phyloP scores from a whole-genome alignment of 2,113 vertebrate genomes.

The Microcebus griseorufus region DNA sequence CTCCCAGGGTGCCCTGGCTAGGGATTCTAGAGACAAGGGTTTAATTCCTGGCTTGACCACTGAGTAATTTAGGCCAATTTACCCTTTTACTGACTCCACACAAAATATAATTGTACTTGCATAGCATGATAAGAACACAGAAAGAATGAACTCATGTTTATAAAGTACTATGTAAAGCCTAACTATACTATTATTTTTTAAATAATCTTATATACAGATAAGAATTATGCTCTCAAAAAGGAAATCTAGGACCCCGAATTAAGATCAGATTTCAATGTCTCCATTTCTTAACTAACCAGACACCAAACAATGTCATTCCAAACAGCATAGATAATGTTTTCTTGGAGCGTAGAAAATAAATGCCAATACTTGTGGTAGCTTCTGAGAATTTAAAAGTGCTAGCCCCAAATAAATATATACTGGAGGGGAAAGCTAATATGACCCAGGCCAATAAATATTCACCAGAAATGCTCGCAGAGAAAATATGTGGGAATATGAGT shows the following conservation, averaged over 20 bases:
- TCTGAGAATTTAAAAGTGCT: constrained; percentile 49
- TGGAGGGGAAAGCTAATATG: constrained; percentile 44
- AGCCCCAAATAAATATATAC: constrained; percentile 76
- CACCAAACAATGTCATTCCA: constrained; percentile 45
- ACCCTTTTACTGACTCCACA: constrained; percentile 52
- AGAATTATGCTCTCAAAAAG: constrained; percentile 59
- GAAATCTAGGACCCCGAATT: constrained; percentile 35
- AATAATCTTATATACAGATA: constrained; percentile 51
- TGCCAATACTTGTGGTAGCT: constrained; percentile 70
- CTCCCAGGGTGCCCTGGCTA: background rate
- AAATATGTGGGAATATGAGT: constrained; percentile 55
- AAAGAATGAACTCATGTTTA: constrained; percentile 59
- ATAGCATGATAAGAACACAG: constrained; percentile 36
- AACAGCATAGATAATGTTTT: constrained; percentile 50
- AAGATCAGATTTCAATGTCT: constrained; percentile 66
- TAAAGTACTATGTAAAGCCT: constrained; percentile 51
- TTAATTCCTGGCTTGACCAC: constrained; percentile 58
- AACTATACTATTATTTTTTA: constrained; percentile 51
- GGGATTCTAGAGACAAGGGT: constrained; percentile 25
- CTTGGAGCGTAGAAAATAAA: constrained; percentile 51
- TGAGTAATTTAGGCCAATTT: constrained; percentile 57
- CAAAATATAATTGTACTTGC: constrained; percentile 63
- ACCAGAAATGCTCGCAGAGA: constrained; percentile 68
- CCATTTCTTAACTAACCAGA: constrained; percentile 51
- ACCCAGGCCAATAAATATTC: constrained; percentile 78